Evolutionary conservation across 2,888 invertebrate species (phyloP).

Genomic region (Platypus cylindrus): DNA sequence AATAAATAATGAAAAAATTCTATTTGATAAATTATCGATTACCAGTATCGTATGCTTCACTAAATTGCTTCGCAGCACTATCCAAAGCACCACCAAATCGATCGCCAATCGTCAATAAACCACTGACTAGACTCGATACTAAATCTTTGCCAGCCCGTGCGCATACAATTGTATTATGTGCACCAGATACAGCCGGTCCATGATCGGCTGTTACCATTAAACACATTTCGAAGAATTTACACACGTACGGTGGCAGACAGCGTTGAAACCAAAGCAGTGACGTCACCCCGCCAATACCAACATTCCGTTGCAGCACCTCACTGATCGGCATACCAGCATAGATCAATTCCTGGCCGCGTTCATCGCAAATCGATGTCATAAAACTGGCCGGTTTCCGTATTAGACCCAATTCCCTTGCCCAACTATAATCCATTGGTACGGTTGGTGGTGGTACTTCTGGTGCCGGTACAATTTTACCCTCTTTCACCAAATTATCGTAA

Average conservation of each 20-base stretch:
- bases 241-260: conserved; percentile 84
- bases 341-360: conserved; percentile 90
- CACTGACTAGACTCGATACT: conserved; percentile 92
- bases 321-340: conserved; percentile 85
- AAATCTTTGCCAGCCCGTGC: conserved; percentile 97
- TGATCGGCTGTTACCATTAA: conserved; percentile 52
- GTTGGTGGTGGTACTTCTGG: conserved; percentile 95
- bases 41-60: conserved; percentile 89
- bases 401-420: conserved; percentile 95
- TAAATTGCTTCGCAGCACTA: conserved; percentile 95
- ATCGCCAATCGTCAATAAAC: conserved; percentile 94
- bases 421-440: conserved; percentile 99
- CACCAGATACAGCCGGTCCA: conserved; percentile 54
- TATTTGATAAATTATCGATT: conserved; percentile 1
- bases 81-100: conserved; percentile 97
- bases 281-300: conserved; percentile 96
- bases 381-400: conserved; percentile 98
- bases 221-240: conserved; percentile 98
- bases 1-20: conserved; percentile 1
- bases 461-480: conserved; percentile 72
- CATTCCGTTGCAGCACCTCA: conserved; percentile 81
- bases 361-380: conserved; percentile 99
- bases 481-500: conserved; percentile 62
- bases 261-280: conserved; percentile 98
- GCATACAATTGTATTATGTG: conserved; percentile 97